phyloP scores from a whole-genome alignment of 2,797 vertebrate species.

The Lacerta bilineata region DNA sequence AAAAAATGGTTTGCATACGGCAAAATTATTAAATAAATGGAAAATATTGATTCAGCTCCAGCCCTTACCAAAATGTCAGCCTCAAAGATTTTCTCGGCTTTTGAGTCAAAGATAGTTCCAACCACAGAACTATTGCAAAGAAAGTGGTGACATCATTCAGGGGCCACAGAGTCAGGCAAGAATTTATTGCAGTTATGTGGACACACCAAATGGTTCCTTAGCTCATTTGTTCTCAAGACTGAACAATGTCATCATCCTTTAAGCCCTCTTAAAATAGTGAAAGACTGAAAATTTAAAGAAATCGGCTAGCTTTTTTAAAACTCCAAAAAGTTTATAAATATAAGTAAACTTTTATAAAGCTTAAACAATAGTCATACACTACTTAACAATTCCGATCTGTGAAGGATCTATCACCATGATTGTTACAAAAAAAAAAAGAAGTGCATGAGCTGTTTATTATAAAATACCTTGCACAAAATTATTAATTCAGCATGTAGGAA shows the following conservation, averaged over 20 bases:
- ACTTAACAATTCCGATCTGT: conserved; percentile 79
- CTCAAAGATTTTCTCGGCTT: conserved; percentile 1
- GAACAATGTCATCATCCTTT: conserved; percentile 31
- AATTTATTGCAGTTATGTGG: background rate
- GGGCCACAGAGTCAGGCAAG: background rate
- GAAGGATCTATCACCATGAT: conserved; percentile 82
- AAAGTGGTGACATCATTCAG: background rate
- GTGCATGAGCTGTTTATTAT: conserved; percentile 77
- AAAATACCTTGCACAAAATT: conserved; percentile 80
- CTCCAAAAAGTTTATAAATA: conserved; percentile 67
- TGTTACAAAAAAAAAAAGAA: conserved; percentile 75
- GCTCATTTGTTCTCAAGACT: background rate
- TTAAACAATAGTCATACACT: conserved; percentile 65
- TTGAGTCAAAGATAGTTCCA: background rate
- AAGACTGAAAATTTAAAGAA: conserved; percentile 56
- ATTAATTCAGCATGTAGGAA: conserved; percentile 78
- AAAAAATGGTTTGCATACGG: background rate
- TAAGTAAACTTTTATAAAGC: conserved; percentile 73
- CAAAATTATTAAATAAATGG: background rate
- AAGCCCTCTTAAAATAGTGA: background rate
- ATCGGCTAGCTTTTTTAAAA: conserved; percentile 77
- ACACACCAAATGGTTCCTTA: conserved; percentile 1
- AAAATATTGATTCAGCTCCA: background rate
- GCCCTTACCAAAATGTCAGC: background rate
- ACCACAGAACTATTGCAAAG: background rate